Percentiles rank a stretch among this genome's conserved stretches.
phyloP scores from a whole-genome alignment of 2,113 vertebrate genomes.

The Phalacrocorax aristotelis region DNA sequence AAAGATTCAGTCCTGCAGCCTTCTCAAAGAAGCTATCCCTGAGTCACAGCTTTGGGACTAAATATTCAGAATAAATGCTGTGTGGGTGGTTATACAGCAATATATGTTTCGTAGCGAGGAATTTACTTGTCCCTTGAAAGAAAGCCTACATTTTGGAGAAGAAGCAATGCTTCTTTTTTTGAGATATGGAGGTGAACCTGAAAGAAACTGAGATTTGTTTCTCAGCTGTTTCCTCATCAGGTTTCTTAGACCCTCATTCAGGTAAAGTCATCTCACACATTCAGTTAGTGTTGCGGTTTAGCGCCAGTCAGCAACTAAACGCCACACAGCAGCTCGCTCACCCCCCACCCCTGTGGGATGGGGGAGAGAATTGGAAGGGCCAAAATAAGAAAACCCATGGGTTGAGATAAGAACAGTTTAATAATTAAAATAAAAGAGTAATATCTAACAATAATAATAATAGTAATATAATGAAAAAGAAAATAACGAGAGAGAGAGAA shows the following conservation, averaged over 20 bases:
- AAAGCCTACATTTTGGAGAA: not conserved
- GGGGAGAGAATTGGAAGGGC: no score
- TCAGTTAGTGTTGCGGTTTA: not conserved
- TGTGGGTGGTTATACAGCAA: not conserved
- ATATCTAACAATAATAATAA: no score
- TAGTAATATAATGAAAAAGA: no score
- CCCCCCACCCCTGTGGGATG: no score
- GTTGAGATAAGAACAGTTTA: no score
- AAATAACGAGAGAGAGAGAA: no score
- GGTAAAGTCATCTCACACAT: not conserved
- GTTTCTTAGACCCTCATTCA: not conserved
- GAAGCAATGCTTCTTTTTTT: not conserved
- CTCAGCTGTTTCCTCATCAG: not conserved
- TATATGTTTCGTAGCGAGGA: not conserved
- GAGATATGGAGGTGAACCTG: not conserved
- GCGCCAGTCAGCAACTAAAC: no score
- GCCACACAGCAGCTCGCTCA: no score
- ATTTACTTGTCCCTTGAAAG: not conserved
- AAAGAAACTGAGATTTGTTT: not conserved
- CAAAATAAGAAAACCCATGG: no score
- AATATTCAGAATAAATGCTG: not conserved
- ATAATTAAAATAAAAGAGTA: no score
- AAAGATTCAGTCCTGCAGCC: not conserved
- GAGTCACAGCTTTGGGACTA: not conserved
- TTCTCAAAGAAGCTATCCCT: not conserved